Conservation (phyloP, 2,797 vertebrate species). For the Podarcis lilfordi region DNA sequence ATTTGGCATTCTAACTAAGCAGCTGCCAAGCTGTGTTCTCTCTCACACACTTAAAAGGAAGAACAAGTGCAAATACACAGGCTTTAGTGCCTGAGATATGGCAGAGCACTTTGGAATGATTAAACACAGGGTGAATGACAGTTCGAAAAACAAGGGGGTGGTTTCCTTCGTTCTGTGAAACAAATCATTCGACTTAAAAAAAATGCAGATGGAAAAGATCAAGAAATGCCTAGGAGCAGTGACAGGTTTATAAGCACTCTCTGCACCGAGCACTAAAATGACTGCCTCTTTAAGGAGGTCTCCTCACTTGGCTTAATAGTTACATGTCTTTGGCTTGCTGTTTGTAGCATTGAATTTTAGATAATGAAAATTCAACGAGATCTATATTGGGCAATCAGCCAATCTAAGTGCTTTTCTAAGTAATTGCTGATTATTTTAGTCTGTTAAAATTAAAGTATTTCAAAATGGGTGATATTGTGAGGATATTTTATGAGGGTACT, state of each 20-base stretch:
- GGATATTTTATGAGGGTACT: background rate
- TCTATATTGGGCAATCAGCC: background rate
- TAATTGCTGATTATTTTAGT: background rate
- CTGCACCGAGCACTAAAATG: slow-evolving; percentile 9
- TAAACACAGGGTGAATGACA: background rate
- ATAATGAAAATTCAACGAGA: slow-evolving; percentile 4
- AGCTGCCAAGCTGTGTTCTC: slow-evolving; percentile 16
- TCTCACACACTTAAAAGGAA: slow-evolving; percentile 28
- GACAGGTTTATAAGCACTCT: slow-evolving; percentile 39
- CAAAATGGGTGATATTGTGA: background rate
- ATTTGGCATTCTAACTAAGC: background rate
- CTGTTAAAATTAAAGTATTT: background rate
- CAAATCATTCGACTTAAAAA: slow-evolving; percentile 37
- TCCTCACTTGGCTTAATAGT: background rate
- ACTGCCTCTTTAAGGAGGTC: slow-evolving; percentile 27
- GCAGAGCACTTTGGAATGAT: background rate
- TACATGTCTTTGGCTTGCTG: background rate
- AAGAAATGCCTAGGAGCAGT: slow-evolving; percentile 1
- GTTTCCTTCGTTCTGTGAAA: background rate
- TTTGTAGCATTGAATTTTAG: slow-evolving; percentile 13
- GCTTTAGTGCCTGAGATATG: fast-evolving
- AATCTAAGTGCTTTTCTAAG: background rate
- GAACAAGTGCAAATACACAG: slow-evolving; percentile 28
- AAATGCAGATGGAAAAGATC: slow-evolving; percentile 50
- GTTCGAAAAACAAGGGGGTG: background rate